Conservation (phyloP, 2,888 invertebrate genomes). For the Meteorus cinctellus region DNA sequence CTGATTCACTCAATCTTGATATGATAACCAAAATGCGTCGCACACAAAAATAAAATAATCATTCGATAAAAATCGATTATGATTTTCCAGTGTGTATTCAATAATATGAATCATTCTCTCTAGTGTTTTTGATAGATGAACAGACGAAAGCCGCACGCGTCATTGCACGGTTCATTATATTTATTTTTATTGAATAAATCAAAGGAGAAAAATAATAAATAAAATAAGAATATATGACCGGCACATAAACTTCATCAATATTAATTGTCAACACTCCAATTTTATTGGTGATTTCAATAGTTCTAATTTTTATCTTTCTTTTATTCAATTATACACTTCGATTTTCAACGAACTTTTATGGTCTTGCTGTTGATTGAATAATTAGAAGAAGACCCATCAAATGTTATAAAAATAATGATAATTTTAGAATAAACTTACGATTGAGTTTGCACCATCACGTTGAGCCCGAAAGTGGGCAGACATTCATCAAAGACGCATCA, state of each 20-base stretch:
- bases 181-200: too few species aligned
- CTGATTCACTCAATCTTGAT: neutral
- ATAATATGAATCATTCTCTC: neutral
- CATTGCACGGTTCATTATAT: neutral
- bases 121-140: neutral
- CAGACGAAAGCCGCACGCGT: neutral
- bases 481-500: neutral
- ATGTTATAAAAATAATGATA: neutral
- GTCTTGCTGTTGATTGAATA: neutral
- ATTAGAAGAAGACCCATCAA: neutral
- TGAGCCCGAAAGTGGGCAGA: constrained; percentile 13
- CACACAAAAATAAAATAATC: neutral
- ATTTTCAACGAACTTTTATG: too few species aligned
- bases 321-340: too few species aligned
- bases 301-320: too few species aligned
- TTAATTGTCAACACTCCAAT: too few species aligned
- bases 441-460: constrained; percentile 32
- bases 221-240: too few species aligned
- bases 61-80: neutral
- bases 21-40: neutral
- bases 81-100: neutral
- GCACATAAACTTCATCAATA: too few species aligned
- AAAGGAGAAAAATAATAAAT: too few species aligned
- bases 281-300: too few species aligned
- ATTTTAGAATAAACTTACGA: constrained; percentile 5